phyloP scores from a whole-genome alignment of 2,797 vertebrate species.

The Hoplostethus atlanticus region DNA sequence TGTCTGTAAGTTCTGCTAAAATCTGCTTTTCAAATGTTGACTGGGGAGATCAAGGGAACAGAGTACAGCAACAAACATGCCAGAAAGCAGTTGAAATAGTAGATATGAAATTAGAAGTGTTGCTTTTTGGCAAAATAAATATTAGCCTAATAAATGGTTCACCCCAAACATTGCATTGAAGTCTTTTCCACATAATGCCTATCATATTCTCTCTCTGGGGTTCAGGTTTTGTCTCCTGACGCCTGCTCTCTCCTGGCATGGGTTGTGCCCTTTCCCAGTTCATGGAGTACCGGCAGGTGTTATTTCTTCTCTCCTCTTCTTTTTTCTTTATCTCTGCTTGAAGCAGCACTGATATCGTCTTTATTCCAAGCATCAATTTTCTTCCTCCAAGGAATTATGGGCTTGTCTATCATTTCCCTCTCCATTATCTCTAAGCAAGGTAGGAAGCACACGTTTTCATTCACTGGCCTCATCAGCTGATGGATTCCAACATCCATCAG shows the following conservation, averaged over 20 bases:
- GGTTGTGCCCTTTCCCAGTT: conserved; percentile 81
- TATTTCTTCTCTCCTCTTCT: conserved; percentile 1
- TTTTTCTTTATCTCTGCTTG: conserved; percentile 51
- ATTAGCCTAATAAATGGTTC: not conserved
- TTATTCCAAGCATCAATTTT: conserved; percentile 43
- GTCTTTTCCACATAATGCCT: not conserved
- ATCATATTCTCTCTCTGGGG: conserved; percentile 36
- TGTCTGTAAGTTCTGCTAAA: conserved; percentile 36
- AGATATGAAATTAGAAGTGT: not conserved
- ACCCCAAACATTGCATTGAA: not conserved
- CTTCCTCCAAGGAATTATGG: conserved; percentile 35
- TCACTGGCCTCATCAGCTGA: not conserved
- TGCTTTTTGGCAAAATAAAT: not conserved
- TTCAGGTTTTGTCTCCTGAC: conserved; percentile 53
- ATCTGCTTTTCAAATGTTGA: conserved; percentile 31
- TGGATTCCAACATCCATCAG: conserved; percentile 16
- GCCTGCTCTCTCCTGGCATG: no score
- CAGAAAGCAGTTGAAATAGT: conserved; percentile 28
- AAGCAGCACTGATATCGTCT: conserved; percentile 50
- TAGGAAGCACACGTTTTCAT: not conserved
- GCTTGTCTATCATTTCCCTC: conserved; percentile 27
- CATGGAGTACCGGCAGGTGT: conserved; percentile 74
- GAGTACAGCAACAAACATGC: conserved; percentile 17
- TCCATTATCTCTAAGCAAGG: conserved; percentile 24
- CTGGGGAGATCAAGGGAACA: conserved; percentile 22